Conservation (phyloP, 1,140 invertebrate species). For the Drosophila lini region DNA sequence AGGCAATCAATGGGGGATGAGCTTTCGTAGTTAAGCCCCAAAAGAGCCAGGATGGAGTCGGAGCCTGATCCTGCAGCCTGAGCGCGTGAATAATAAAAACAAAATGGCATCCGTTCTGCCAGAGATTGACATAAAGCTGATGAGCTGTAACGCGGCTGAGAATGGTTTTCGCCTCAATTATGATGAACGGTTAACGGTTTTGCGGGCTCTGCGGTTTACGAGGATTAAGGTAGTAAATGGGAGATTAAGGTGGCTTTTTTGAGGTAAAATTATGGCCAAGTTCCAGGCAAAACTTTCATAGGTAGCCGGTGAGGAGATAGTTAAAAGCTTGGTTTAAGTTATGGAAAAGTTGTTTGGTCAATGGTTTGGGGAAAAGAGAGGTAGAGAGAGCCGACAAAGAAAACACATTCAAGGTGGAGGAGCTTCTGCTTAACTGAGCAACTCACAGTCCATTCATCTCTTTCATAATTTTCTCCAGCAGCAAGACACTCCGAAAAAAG, state of each 20-base stretch:
- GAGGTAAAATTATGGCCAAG: constrained; percentile 12
- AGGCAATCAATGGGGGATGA: constrained; percentile 25
- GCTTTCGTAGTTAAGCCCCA: constrained; percentile 20
- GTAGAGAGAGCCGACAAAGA: neutral
- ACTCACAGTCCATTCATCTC: constrained; percentile 7
- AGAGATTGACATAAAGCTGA: constrained; percentile 20
- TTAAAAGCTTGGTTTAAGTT: constrained; percentile 9
- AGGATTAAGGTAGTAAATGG: constrained; percentile 16
- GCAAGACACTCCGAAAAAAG: neutral
- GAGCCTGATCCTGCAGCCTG: neutral
- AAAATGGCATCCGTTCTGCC: constrained; percentile 40
- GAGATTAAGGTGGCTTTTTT: constrained; percentile 4
- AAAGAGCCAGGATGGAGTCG: neutral
- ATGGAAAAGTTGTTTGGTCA: constrained; percentile 8
- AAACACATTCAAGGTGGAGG: constrained; percentile 8
- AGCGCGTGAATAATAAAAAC: constrained; percentile 29
- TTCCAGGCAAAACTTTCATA: constrained; percentile 14
- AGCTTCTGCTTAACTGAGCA: constrained; percentile 5
- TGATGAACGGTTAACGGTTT: constrained; percentile 26
- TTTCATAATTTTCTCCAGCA: neutral
- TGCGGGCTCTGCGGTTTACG: constrained; percentile 17
- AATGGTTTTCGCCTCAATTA: constrained; percentile 15
- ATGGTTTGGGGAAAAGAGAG: neutral
- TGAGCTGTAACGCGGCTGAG: constrained; percentile 10
- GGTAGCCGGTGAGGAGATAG: constrained; percentile 3